Conservation (phyloP, 2,797 vertebrate species). For the Onychomys leucogaster region DNA sequence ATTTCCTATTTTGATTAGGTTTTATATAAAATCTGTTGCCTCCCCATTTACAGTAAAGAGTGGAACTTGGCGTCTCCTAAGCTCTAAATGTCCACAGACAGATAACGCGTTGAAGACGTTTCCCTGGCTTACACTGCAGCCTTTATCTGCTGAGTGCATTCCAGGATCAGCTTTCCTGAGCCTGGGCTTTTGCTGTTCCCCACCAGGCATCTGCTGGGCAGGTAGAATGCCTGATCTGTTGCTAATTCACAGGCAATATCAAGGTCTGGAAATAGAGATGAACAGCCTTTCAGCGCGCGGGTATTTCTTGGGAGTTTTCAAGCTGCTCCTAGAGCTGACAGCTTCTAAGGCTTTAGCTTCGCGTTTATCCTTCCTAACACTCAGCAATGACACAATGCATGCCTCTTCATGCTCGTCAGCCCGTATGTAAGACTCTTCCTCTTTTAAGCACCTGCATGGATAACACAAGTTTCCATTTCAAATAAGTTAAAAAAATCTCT, state of each 20-base stretch:
- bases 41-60: neutral
- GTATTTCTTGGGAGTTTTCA: neutral
- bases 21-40: neutral
- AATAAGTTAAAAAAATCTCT: neutral
- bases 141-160: neutral
- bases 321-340: neutral
- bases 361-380: neutral
- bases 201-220: neutral
- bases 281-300: neutral
- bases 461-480: conserved; percentile 19
- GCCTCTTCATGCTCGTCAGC: neutral
- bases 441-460: neutral
- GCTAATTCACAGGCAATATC: neutral
- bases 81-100: neutral
- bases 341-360: neutral
- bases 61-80: neutral
- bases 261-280: neutral
- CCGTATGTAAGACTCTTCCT: neutral
- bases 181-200: neutral
- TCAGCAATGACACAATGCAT: neutral
- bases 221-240: neutral
- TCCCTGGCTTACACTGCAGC: neutral
- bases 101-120: neutral
- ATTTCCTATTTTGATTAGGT: neutral
- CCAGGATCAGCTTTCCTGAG: neutral